phyloP scores from a whole-genome alignment of 2,797 vertebrate genomes.

The Acomys russatus region DNA sequence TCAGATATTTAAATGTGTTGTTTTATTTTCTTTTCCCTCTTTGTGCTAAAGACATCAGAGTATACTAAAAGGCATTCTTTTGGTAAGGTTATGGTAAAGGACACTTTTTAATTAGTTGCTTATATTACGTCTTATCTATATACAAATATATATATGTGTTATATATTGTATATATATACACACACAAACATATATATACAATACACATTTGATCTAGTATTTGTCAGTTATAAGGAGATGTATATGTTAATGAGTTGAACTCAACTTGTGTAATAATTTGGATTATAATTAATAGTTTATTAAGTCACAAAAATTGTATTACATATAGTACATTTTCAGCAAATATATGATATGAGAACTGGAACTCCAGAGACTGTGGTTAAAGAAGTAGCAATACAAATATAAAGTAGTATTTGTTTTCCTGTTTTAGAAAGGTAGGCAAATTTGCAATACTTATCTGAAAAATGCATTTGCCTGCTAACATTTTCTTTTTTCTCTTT shows the following conservation, averaged over 20 bases:
- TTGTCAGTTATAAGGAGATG: conserved; percentile 25
- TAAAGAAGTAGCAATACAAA: neutral
- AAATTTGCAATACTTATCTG: neutral
- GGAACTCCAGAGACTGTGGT: neutral
- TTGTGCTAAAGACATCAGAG: neutral
- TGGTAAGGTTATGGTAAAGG: neutral
- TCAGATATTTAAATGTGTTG: neutral
- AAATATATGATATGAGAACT: neutral
- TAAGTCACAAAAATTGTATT: neutral
- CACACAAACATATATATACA: too few relatives aligned
- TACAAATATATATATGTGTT: too few relatives aligned
- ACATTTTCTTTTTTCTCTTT: neutral
- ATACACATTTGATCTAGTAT: neutral
- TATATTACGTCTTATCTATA: neutral
- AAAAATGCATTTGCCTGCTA: neutral
- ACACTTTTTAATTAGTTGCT: neutral
- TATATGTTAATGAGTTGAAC: conserved; percentile 14
- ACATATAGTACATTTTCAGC: neutral
- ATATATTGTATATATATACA: too few relatives aligned
- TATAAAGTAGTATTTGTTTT: neutral
- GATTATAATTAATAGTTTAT: neutral
- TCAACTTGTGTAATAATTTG: neutral
- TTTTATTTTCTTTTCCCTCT: neutral
- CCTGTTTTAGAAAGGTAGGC: neutral
- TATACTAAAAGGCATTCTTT: neutral